Conservation (phyloP, 2,797 vertebrate species). For the Cephalopachus bancanus region DNA sequence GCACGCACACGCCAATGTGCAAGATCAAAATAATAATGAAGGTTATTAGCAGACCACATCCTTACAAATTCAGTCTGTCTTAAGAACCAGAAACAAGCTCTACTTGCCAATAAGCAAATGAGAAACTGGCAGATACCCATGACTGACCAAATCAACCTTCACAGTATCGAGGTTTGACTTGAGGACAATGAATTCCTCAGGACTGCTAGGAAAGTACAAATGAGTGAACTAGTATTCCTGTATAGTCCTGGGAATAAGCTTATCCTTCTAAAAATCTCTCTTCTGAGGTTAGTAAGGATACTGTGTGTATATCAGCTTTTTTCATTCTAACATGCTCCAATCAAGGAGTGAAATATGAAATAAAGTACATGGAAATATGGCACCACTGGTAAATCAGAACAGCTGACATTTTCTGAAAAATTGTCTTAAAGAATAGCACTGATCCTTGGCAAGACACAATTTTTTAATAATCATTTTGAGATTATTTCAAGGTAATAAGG, state of each 20-base stretch:
- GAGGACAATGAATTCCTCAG: not conserved
- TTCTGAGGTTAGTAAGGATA: not conserved
- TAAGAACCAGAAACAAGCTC: constrained; percentile 38
- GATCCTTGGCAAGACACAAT: not conserved
- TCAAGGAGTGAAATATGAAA: not conserved
- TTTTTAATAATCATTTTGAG: not conserved
- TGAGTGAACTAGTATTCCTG: not conserved
- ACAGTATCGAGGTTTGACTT: not conserved
- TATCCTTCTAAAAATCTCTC: not conserved
- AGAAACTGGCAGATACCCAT: not conserved
- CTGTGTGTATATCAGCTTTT: not conserved
- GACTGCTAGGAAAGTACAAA: not conserved
- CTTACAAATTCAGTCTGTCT: constrained; percentile 9
- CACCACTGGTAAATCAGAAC: not conserved
- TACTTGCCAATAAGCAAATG: constrained; percentile 45
- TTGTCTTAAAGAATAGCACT: not conserved
- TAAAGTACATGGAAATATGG: constrained; percentile 22
- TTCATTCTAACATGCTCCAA: not conserved
- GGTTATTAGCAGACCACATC: not conserved
- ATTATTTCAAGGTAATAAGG: constrained; percentile 8
- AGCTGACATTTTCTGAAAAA: constrained; percentile 8
- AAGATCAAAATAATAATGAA: constrained; percentile 62
- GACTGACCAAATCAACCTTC: constrained; percentile 27
- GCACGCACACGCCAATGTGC: not conserved
- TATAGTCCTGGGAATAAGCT: not conserved